Evolutionary conservation across 2,888 invertebrate genomes (phyloP), one percentile per base, ranked within the genome.

Genomic region (Dicyrtoma fusca): DNA sequence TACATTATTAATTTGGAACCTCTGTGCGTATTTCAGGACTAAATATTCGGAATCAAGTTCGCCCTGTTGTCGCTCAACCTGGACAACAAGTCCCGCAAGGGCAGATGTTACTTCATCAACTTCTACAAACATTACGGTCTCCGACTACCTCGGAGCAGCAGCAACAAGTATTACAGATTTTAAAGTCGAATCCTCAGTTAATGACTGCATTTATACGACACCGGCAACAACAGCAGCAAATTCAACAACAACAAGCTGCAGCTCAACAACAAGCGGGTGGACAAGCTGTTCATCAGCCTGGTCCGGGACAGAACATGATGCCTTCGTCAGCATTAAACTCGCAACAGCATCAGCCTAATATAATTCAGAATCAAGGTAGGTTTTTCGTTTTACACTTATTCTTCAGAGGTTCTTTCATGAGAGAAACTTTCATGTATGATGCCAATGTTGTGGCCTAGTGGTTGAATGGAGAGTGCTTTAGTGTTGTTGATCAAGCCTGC

Each of bases 191-290:
- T 85, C 97, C 97, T 51, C 94, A 93, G 81, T 87, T 97, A 61
- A 96, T 97, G 94, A 94, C 95, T 71, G 94, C 95, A 69, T 95
- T 95, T 83, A 92, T 97, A 79, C 94, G 95, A 82, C 93, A 94
- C 84, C 87, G 92, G 83, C 90, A 91, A 73, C 81, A 83, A 76
- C 81, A 84, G 75, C 84, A 84, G 76, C 83, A 81, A 61, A 75
- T 79, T 63, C 80, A 79, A 45, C 80, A 81, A 51, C 79, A 78
- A 19, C 76, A 76, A 55, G 64, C 62, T 26, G 76, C 75, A 17
- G 76, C 75, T 45, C 81, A 81, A 80, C 87, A 87, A 80, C 85
- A 85, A 80, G 83, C 84, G 65, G 85, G 84, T 69, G 85, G 84
- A 82, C 87, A 86, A 84, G 87, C 85, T 79, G 85, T 86, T 80